phyloP scores from a whole-genome alignment of 2,888 invertebrate genomes.

The Anagyrus pseudococci region DNA sequence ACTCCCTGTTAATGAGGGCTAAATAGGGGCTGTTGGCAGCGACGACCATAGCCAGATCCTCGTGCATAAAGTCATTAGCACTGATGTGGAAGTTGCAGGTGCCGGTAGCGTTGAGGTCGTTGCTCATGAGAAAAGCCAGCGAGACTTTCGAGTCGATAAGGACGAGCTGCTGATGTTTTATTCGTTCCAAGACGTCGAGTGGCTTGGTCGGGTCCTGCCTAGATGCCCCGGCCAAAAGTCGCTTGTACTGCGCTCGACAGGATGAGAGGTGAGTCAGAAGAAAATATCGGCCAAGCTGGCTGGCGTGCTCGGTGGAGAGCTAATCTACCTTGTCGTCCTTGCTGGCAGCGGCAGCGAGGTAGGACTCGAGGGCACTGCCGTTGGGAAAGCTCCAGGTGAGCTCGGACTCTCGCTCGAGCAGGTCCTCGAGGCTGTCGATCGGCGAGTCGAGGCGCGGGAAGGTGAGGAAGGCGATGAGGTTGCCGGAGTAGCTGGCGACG shows the following conservation, averaged over 20 bases:
- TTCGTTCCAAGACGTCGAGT: constrained; percentile 63
- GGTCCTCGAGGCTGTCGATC: constrained; percentile 72
- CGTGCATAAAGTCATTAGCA: constrained; percentile 78
- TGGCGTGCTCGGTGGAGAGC: too few relatives aligned
- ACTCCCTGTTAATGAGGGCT: constrained; percentile 79
- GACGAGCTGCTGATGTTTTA: constrained; percentile 74
- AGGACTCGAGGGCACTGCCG: constrained; percentile 77
- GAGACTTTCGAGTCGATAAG: constrained; percentile 84
- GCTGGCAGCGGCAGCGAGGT: constrained; percentile 68
- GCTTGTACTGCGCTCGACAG: constrained; percentile 59
- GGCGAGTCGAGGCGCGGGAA: constrained; percentile 84
- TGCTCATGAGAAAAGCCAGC: constrained; percentile 72
- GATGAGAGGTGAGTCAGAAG: too few relatives aligned
- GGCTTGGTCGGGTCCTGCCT: constrained; percentile 49
- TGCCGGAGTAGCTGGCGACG: constrained; percentile 91
- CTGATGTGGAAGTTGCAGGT: constrained; percentile 79
- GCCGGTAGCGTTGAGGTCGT: constrained; percentile 65
- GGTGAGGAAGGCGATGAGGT: constrained; percentile 89
- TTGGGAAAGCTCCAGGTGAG: constrained; percentile 80
- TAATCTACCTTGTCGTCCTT: constrained; percentile 65
- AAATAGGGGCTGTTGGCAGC: constrained; percentile 80
- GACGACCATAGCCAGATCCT: constrained; percentile 80
- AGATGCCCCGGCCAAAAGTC: constrained; percentile 67
- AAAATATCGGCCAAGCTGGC: too few relatives aligned
- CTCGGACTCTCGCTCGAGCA: constrained; percentile 66